Conservation (phyloP, 2,888 invertebrate species). For the Exephanes ischioxanthus region DNA sequence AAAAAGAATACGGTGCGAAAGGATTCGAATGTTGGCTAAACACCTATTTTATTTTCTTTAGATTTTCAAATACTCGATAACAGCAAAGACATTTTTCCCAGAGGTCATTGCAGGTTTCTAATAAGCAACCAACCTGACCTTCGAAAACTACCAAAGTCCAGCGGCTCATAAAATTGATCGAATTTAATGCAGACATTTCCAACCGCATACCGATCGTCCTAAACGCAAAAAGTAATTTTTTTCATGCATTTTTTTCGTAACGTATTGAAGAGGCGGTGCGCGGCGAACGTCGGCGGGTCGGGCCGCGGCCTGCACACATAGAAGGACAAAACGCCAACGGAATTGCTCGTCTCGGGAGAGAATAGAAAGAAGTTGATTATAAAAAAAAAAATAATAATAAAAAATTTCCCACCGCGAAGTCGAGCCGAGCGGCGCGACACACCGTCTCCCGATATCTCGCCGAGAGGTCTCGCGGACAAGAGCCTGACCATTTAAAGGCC, state of each 20-base stretch:
- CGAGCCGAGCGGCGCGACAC: constrained; percentile 45
- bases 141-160: neutral
- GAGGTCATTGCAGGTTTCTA: too few species aligned
- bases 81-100: neutral
- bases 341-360: constrained; percentile 22
- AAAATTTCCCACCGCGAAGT: constrained; percentile 48
- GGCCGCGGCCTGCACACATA: constrained; percentile 50
- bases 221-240: neutral
- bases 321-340: constrained; percentile 67
- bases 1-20: constrained; percentile 25
- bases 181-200: neutral
- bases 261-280: too few species aligned
- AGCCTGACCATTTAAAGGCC: constrained; percentile 74
- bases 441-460: constrained; percentile 44
- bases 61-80: neutral
- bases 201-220: neutral
- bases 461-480: constrained; percentile 26
- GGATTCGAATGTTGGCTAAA: constrained; percentile 40
- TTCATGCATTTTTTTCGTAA: neutral
- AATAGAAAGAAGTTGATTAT: constrained; percentile 26
- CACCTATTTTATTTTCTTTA: constrained; percentile 3
- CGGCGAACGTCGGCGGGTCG: constrained; percentile 34
- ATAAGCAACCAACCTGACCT: neutral
- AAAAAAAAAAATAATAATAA: neutral
- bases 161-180: neutral